phyloP scores from a whole-genome alignment of 2,113 vertebrate species.

The Corythoichthys haematopterus region DNA sequence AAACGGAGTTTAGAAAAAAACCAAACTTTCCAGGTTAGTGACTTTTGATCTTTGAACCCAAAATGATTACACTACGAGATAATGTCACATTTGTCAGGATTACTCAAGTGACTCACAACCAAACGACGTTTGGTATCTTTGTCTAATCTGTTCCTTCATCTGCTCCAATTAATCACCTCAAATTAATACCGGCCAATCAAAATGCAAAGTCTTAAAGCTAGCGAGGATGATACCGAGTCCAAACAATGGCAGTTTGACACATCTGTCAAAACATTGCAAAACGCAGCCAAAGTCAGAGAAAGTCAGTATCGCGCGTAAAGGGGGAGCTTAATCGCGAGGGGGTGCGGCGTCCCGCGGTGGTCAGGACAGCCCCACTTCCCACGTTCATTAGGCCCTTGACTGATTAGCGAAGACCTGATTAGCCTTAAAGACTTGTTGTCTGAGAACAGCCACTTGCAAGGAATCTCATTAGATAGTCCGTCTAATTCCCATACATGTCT shows the following conservation, averaged over 20 bases:
- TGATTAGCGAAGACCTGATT: conserved; percentile 56
- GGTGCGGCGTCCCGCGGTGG: conserved; percentile 20
- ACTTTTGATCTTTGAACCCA: no score
- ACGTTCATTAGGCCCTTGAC: conserved; percentile 57
- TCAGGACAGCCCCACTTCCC: conserved; percentile 52
- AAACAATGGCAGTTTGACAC: conserved; percentile 25
- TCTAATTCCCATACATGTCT: conserved; percentile 64
- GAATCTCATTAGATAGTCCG: conserved; percentile 53
- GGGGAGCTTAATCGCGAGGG: conserved; percentile 41
- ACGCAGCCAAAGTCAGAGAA: conserved; percentile 38
- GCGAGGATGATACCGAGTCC: conserved; percentile 3
- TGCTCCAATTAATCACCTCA: conserved; percentile 14
- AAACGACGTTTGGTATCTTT: conserved; percentile 9
- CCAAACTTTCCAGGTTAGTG: no score
- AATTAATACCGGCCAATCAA: conserved; percentile 6
- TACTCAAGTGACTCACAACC: neutral
- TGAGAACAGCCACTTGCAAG: conserved; percentile 38
- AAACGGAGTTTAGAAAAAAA: no score
- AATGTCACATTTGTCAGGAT: neutral
- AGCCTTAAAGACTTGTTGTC: conserved; percentile 55
- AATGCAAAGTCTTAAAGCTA: conserved; percentile 21
- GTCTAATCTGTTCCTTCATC: conserved; percentile 28
- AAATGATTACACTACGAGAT: neutral
- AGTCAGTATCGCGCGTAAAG: conserved; percentile 24
- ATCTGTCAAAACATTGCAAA: conserved; percentile 52